Conservation (phyloP, 2,888 invertebrate genomes). For the Ectemnius lituratus region DNA sequence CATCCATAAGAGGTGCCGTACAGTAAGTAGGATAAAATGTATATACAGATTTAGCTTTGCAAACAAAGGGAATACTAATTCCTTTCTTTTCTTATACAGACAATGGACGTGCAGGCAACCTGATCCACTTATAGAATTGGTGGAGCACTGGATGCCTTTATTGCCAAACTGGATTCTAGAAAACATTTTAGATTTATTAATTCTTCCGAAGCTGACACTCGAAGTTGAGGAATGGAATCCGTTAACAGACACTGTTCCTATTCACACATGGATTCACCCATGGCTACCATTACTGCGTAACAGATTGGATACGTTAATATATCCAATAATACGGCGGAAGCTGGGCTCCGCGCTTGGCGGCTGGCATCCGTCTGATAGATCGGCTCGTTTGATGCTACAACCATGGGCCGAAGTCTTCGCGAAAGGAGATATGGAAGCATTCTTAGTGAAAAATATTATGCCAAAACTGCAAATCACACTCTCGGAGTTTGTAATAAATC, state of each 20-base stretch:
- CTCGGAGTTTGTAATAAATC: constrained; percentile 85
- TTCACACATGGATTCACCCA: constrained; percentile 98
- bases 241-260: constrained; percentile 94
- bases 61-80: constrained; percentile 50
- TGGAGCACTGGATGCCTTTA: constrained; percentile 89
- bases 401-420: constrained; percentile 93
- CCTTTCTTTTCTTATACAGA: constrained; percentile 71
- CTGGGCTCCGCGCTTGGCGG: constrained; percentile 91
- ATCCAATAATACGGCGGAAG: constrained; percentile 95
- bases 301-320: constrained; percentile 83
- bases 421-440: constrained; percentile 87
- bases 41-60: not conserved
- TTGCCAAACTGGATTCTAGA: constrained; percentile 91
- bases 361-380: constrained; percentile 97
- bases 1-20: constrained; percentile 86
- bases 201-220: constrained; percentile 86
- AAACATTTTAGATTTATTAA: constrained; percentile 88
- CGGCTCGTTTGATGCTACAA: constrained; percentile 92
- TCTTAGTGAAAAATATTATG: constrained; percentile 91
- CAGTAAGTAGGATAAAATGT: constrained; percentile 80
- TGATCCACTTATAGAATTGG: constrained; percentile 86
- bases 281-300: constrained; percentile 93
- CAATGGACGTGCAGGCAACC: constrained; percentile 91
- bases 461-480: constrained; percentile 89
- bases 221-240: constrained; percentile 97